Evolutionary conservation across 1,140 invertebrate species (phyloP).

Genomic region (Batillaria attramentaria): DNA sequence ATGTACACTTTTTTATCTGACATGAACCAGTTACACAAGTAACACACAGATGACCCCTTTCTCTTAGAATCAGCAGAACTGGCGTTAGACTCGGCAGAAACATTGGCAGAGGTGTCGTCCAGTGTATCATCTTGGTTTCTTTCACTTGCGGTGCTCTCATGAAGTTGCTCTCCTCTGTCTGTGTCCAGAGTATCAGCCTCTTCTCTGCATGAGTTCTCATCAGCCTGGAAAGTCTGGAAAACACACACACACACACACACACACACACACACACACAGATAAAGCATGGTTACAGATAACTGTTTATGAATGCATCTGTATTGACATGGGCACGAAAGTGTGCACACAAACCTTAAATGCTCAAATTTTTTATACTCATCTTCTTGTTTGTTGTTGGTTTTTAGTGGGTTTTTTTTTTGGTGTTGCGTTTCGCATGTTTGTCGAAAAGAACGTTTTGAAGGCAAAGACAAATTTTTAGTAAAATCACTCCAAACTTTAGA

Average conservation of each 20-base stretch:
- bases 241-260: not conserved
- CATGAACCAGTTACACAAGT: too few relatives aligned
- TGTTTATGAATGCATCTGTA: not conserved
- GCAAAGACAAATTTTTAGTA: too few relatives aligned
- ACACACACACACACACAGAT: conserved; percentile 4
- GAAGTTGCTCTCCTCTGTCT: not conserved
- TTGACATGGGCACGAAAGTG: not conserved
- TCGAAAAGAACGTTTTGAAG: too few relatives aligned
- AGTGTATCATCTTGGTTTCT: not conserved
- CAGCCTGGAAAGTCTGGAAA: not conserved
- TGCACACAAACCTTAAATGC: not conserved
- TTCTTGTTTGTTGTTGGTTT: too few relatives aligned
- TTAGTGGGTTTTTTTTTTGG: too few relatives aligned
- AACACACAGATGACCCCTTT: not conserved
- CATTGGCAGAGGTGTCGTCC: too few relatives aligned
- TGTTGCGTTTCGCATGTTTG: too few relatives aligned
- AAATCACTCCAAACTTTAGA: too few relatives aligned
- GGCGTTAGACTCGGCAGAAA: too few relatives aligned
- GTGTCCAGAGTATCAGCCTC: not conserved
- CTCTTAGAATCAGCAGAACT: not conserved
- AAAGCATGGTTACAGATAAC: not conserved
- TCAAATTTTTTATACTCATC: too few relatives aligned
- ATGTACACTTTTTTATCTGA: too few relatives aligned
- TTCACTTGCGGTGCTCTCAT: not conserved
- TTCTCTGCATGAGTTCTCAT: not conserved